Base-by-base conservation (phyloP, 2,797 vertebrate species). In the Lutjanus argentimaculatus region DNA sequence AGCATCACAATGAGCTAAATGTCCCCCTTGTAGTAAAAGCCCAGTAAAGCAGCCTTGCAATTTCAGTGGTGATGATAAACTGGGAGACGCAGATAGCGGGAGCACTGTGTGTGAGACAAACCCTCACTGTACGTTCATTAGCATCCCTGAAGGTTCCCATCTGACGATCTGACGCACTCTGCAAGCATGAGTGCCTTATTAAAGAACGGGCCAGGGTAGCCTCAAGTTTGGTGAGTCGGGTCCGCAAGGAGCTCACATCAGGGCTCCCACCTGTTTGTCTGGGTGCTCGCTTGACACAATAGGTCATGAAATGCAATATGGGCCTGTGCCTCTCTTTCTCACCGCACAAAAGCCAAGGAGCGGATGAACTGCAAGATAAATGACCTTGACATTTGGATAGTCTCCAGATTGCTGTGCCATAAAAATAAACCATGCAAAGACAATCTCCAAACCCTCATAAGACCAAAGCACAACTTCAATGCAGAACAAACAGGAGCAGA, bases 181-280 rank as follows among this genome's bases (percentile, higher is more conserved):
- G 95, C 95, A 96, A 94, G 95, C 95, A 95, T 96, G 94, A 95
- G 87, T 93, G 91, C 92, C 93, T 95, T 93, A 93, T 88, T 93
- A 93, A 97, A 95, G 94, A 93, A 91, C 40, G 61, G 62, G 89
- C 90, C 86, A 51, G 92, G 89, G 80, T 12, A 95, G 87, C 86
- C 95, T 95, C 82, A 89, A 92, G 93, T 94, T 95, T 93, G 94
- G 95, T 91, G 93, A 82, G 82, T 85, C 85, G 70, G 77, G 78
- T 89, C 85, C 80, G 92, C 84, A 92, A 95, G 94, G 94, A 96
- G 94, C 95, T 95, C 92, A 93, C 94, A 94, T 95, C 95, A 95
- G 95, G 95, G 94, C 93, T 95, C 93, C 96, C 96, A 97, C 96
- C 97, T 97, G 96, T 95, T 96, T 96, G 93, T 95, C 90, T 94